Evolutionary conservation across 2,888 invertebrate species (phyloP).

Genomic region (Drosophila nr. fundita): DNA sequence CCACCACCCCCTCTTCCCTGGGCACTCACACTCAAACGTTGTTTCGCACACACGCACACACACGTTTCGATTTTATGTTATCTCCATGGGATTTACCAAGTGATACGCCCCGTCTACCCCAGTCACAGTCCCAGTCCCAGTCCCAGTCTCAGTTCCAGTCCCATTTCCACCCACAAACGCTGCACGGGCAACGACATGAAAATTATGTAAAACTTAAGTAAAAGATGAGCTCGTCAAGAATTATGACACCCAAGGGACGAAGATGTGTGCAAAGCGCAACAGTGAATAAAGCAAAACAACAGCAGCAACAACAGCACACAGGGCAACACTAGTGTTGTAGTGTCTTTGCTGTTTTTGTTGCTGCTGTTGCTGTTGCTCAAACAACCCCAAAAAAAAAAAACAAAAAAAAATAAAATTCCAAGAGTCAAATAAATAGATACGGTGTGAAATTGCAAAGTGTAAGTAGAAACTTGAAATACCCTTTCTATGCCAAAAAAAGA

Average conservation of each 20-base stretch:
- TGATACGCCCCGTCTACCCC: conserved; percentile 39
- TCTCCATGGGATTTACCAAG: conserved; percentile 75
- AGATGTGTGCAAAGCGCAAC: conserved; percentile 68
- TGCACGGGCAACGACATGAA: conserved; percentile 76
- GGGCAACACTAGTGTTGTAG: conserved; percentile 2
- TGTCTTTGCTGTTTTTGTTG: neutral
- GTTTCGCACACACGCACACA: conserved; percentile 44
- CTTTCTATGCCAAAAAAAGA: neutral
- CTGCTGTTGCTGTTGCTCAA: conserved; percentile 14
- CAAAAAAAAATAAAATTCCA: conserved; percentile 37
- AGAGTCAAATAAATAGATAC: conserved; percentile 25
- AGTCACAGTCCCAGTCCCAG: neutral
- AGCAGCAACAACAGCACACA: conserved; percentile 39
- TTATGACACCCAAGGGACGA: conserved; percentile 85
- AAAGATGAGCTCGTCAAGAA: conserved; percentile 85
- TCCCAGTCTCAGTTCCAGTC: neutral
- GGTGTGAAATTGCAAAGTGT: neutral
- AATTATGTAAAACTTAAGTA: conserved; percentile 85
- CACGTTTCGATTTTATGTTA: conserved; percentile 75
- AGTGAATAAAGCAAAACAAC: conserved; percentile 58
- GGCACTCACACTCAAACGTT: neutral
- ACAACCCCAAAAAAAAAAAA: conserved; percentile 41
- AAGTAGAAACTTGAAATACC: conserved; percentile 15
- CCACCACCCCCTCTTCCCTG: neutral
- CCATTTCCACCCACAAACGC: conserved; percentile 23